Conservation (phyloP, 1,140 invertebrate genomes). For the Chrysomallon squamiferum region DNA sequence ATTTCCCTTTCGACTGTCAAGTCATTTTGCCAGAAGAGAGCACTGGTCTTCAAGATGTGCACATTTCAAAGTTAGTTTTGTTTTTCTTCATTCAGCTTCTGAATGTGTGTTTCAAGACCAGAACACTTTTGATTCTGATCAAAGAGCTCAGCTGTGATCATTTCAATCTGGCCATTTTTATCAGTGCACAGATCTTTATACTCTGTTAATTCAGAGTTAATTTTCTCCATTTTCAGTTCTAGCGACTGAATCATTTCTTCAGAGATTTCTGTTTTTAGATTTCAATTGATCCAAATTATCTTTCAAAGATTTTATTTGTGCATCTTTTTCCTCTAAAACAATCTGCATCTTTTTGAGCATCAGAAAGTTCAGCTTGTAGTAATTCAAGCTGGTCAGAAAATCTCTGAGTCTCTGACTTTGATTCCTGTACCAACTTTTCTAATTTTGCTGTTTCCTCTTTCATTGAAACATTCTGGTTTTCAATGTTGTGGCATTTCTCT, state of each 20-base stretch:
- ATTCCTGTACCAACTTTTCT: no score
- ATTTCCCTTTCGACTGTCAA: no score
- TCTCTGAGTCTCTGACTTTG: no score
- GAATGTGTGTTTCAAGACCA: conserved; percentile 9
- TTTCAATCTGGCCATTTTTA: conserved; percentile 14
- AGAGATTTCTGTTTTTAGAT: background rate
- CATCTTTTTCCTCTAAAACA: conserved; percentile 17
- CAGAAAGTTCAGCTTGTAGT: no score
- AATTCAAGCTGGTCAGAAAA: no score
- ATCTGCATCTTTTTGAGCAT: conserved; percentile 5
- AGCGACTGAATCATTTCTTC: background rate
- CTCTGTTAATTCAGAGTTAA: no score
- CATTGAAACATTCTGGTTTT: no score
- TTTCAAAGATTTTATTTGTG: conserved; percentile 6
- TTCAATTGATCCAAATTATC: conserved; percentile 3
- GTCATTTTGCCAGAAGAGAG: no score
- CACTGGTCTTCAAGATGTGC: no score
- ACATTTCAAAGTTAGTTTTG: conserved; percentile 6
- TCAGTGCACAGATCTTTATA: background rate
- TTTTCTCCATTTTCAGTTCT: background rate
- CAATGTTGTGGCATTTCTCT: no score
- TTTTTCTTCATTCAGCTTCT: conserved; percentile 15
- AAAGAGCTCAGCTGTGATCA: conserved; percentile 17
- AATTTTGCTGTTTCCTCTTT: no score
- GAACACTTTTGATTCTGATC: conserved; percentile 7